Evolutionary conservation across 2,113 vertebrate genomes (phyloP).

Genomic region (Coptodon rendalli): DNA sequence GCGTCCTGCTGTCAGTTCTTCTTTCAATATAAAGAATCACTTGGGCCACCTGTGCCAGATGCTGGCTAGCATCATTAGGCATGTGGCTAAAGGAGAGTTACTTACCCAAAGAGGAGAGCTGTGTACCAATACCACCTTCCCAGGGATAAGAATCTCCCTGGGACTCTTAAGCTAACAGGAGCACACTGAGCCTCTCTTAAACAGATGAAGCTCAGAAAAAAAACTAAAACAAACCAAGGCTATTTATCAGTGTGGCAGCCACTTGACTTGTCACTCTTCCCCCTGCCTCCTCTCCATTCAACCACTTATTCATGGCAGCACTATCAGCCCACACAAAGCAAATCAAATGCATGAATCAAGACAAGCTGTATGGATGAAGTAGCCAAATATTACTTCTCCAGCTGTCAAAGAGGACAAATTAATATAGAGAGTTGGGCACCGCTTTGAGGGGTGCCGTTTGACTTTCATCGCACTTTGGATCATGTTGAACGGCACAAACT

Average conservation of each 20-base stretch:
- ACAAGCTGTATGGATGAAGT: slow-evolving; percentile 7
- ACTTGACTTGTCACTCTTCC: slow-evolving; percentile 48
- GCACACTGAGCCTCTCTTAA: slow-evolving; percentile 46
- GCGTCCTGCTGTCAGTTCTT: slow-evolving; percentile 21
- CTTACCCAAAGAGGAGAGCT: slow-evolving; percentile 51
- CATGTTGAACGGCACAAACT: slow-evolving; percentile 2
- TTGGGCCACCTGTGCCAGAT: slow-evolving; percentile 48
- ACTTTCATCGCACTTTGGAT: slow-evolving; percentile 28
- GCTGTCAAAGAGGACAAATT: slow-evolving; percentile 35
- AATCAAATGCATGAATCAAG: slow-evolving; percentile 42
- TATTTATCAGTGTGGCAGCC: slow-evolving; percentile 59
- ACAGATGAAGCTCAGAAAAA: slow-evolving; percentile 56
- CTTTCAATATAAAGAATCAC: slow-evolving; percentile 31
- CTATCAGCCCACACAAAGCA: slow-evolving; percentile 40
- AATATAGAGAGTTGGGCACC: slow-evolving; percentile 7
- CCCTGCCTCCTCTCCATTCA: slow-evolving; percentile 29
- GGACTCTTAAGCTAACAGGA: slow-evolving; percentile 57
- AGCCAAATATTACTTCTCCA: slow-evolving; percentile 35
- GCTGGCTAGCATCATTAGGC: slow-evolving; percentile 55
- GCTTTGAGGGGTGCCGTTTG: not conserved
- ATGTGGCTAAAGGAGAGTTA: slow-evolving; percentile 43
- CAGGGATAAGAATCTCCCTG: slow-evolving; percentile 41
- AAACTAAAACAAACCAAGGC: slow-evolving; percentile 35
- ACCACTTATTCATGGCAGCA: slow-evolving; percentile 22
- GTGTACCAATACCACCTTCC: slow-evolving; percentile 47